phyloP scores from a whole-genome alignment of 1,140 invertebrate species.

The Drosophila busckii region DNA sequence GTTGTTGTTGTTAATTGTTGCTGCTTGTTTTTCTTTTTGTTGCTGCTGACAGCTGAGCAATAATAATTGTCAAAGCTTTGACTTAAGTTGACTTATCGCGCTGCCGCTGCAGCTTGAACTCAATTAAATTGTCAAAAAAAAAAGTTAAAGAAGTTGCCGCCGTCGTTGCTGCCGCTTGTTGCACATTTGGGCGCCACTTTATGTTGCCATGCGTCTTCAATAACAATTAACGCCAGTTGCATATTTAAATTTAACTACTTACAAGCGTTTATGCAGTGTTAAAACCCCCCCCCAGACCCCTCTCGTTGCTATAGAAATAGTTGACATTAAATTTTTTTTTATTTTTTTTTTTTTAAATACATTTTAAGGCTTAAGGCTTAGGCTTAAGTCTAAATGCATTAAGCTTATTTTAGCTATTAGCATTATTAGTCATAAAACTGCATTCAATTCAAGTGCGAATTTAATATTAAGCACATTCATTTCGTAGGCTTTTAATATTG shows the following conservation, averaged over 20 bases:
- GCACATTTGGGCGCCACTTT: constrained; percentile 17
- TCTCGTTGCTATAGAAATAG: constrained; percentile 10
- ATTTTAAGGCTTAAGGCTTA: no score
- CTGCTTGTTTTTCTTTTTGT: constrained; percentile 24
- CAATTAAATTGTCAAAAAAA: constrained; percentile 65
- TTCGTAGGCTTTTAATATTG: no score
- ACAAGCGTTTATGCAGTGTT: constrained; percentile 48
- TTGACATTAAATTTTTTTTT: constrained; percentile 26
- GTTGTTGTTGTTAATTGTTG: constrained; percentile 15
- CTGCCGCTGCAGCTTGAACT: constrained; percentile 11
- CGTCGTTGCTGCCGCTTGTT: constrained; percentile 17
- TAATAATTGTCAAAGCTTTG: constrained; percentile 71
- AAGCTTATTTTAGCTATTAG: no score
- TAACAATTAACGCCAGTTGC: constrained; percentile 51
- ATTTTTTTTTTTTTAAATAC: no score
- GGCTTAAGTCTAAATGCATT: no score
- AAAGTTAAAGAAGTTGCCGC: no score
- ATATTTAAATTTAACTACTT: constrained; percentile 42
- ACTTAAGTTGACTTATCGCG: constrained; percentile 61
- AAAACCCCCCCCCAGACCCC: constrained; percentile 13
- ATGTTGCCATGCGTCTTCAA: constrained; percentile 34
- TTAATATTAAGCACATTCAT: no score
- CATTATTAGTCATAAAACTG: no score
- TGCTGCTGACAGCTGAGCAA: constrained; percentile 57
- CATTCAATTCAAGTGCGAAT: no score